A percentile compares a stretch with the other conserved stretches of the same genome.
These are phyloP conservation scores for Gouania willdenowi DNA, from an alignment of 2,797 vertebrate species.

Conservation along the genomic window DNA sequence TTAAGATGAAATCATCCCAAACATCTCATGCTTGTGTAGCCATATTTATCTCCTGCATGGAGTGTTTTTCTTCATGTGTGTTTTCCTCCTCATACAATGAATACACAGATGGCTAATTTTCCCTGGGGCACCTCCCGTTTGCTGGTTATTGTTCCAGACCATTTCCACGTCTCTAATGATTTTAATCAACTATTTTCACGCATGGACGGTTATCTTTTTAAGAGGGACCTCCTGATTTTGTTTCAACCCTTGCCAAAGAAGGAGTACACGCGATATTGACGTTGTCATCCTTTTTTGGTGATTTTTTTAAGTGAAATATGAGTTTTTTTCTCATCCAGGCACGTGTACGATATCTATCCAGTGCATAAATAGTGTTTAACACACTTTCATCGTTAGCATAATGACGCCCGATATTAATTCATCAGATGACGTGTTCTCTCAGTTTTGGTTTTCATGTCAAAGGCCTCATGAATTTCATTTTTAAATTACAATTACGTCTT, in stretches of 20 bases:
- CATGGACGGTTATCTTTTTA: constrained; percentile 51
- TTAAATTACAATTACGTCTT: too few species aligned
- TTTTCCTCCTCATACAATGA: constrained; percentile 57
- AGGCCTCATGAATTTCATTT: constrained; percentile 52
- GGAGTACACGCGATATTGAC: too few species aligned
- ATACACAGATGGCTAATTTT: constrained; percentile 61
- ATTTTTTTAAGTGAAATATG: too few species aligned
- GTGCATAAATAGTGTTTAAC: too few species aligned
- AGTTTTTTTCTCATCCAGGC: constrained; percentile 30
- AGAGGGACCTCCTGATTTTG: background rate
- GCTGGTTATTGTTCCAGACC: constrained; percentile 71
- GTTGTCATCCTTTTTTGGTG: too few species aligned
- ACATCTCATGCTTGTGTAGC: constrained; percentile 29
- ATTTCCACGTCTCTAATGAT: constrained; percentile 67
- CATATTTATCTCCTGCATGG: constrained; percentile 32
- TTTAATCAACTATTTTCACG: constrained; percentile 65
- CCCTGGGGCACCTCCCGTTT: constrained; percentile 50
- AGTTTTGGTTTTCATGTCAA: constrained; percentile 55
- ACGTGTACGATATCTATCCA: constrained; percentile 45
- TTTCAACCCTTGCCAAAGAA: background rate
- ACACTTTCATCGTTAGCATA: too few species aligned
- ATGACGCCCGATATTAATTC: constrained; percentile 40
- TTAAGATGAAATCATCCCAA: constrained; percentile 43
- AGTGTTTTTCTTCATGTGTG: too few species aligned
- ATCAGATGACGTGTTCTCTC: constrained; percentile 38